Base-by-base conservation (phyloP, 2,888 invertebrate species). In the Hybos culiciformis region DNA sequence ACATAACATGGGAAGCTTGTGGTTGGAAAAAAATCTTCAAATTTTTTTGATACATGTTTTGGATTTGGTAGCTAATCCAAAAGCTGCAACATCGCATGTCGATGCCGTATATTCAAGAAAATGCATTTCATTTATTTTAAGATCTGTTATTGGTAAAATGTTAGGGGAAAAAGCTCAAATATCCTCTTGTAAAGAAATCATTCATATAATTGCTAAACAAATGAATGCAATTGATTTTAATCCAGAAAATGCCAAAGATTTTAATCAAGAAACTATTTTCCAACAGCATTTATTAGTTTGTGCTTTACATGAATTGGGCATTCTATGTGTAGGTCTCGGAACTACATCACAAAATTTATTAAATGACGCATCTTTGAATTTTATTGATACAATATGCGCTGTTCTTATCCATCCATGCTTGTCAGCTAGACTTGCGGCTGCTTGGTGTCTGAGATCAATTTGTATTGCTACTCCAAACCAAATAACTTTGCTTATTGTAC, bases 41-140 rank as follows among this genome's bases (percentile, higher is more conserved):
- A 73, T 78, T 1, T 80, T 96, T 54, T 69, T 96, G n/a, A 77
- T 77, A 9, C 96, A 97, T 62, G 78, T 97, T 5, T 68, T 97
- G 39, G 92, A 94, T 56, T 69, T 97, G 50, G 92, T 96, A 18
- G 90, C 92, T 1, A 93, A 92, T 68, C 93, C 94, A 0, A 91
- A 91, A 66, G 91, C 93, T 1, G 90, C 92, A 2, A 87, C 88
- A 12, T 91, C 92, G 0, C 97, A 98, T 59, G 93, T 96, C 0
- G 96, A 97, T 65, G 93, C 94, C 12, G 94, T 97, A 3, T 94
- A 96, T 63, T 93, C 96, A 1, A 78, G 97, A 52, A 94, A 94
- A 67, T 98, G 97, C 63, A 88, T 97, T 47, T 88, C 87, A 61
- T 98, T 93, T 63, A 91, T 97, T 51, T 70, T 97, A 43, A 77